phyloP scores from a whole-genome alignment of 2,113 vertebrate species.

The Corythornis vintsioides region DNA sequence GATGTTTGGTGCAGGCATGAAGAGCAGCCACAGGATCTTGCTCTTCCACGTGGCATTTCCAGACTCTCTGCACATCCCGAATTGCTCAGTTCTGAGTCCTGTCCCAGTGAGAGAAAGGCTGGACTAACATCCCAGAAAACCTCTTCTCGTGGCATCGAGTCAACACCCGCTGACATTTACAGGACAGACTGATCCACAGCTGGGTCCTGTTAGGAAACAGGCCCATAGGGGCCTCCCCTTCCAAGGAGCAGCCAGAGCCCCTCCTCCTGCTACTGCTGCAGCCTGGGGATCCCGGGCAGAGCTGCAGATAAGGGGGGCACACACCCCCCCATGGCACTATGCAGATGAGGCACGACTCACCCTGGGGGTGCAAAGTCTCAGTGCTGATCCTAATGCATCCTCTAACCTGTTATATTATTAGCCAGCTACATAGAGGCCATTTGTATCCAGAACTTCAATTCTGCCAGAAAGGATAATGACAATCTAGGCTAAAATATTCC shows the following conservation, averaged over 20 bases:
- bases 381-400: background rate
- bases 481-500: conserved; percentile 7
- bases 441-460: background rate
- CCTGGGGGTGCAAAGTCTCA: background rate
- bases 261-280: background rate
- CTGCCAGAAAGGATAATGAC: background rate
- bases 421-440: background rate
- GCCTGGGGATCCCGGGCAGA: background rate
- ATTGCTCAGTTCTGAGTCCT: background rate
- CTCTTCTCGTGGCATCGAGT: background rate
- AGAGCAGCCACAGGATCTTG: background rate
- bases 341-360: background rate
- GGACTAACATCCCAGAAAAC: background rate
- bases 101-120: background rate
- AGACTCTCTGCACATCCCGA: background rate
- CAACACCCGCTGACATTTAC: background rate
- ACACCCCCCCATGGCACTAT: background rate
- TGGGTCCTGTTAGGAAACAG: background rate
- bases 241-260: background rate
- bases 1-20: background rate
- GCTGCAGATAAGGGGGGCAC: background rate
- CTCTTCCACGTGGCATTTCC: background rate
- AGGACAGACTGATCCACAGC: background rate
- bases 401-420: background rate
- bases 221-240: background rate